phyloP scores from a whole-genome alignment of 2,888 invertebrate genomes.

The Cerastis rubricosa region DNA sequence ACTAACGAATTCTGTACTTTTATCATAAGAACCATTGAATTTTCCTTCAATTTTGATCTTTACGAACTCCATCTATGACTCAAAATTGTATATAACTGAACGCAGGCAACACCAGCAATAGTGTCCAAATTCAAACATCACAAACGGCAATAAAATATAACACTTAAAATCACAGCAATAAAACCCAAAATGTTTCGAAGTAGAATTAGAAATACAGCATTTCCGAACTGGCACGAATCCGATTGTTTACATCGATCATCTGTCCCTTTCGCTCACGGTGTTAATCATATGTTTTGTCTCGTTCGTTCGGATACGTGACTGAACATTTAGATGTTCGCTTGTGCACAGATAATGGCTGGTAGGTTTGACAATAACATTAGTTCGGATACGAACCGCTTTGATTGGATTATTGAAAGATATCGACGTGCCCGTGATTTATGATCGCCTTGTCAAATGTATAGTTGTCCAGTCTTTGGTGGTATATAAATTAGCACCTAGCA shows the following conservation, averaged over 20 bases:
- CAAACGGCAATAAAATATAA: conserved; percentile 46
- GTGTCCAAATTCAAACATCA: conserved; percentile 65
- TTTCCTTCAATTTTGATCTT: conserved; percentile 29
- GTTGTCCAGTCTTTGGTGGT: conserved; percentile 17
- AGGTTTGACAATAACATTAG: conserved; percentile 89
- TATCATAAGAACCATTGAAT: conserved; percentile 37
- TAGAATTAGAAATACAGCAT: conserved; percentile 60
- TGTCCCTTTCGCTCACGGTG: conserved; percentile 68
- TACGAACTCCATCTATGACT: accelerated
- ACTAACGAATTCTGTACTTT: conserved; percentile 75
- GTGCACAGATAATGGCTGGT: conserved; percentile 83
- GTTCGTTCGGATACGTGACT: conserved; percentile 81
- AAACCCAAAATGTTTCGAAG: conserved; percentile 62
- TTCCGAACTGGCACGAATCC: conserved; percentile 60
- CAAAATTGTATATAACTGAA: conserved; percentile 29
- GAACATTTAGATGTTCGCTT: conserved; percentile 86
- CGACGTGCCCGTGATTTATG: conserved; percentile 83
- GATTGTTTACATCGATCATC: conserved; percentile 81
- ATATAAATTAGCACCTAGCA: conserved; percentile 44
- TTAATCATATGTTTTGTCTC: conserved; percentile 65
- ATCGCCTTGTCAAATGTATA: conserved; percentile 64
- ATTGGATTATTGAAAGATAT: conserved; percentile 89
- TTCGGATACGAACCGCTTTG: conserved; percentile 84
- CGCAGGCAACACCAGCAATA: conserved; percentile 30
- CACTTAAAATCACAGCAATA: conserved; percentile 46